These are phyloP conservation scores for Egretta garzetta DNA, from an alignment of 2,113 vertebrate species.

Conservation along the genomic window DNA sequence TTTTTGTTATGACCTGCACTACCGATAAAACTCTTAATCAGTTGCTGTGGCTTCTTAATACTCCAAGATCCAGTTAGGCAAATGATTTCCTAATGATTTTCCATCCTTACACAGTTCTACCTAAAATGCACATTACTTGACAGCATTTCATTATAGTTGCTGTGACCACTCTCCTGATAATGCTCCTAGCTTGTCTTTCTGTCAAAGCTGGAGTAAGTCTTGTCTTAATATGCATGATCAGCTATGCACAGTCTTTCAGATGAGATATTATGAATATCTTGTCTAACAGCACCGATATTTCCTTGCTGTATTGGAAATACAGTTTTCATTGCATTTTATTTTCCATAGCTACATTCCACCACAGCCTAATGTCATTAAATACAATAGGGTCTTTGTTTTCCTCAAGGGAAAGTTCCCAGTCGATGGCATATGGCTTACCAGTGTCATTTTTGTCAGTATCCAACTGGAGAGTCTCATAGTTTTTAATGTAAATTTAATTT, in stretches of 20 bases:
- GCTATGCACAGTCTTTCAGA: neutral
- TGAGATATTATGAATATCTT: neutral
- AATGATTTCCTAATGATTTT: neutral
- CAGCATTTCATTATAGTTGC: neutral
- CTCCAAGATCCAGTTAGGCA: neutral
- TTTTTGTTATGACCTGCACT: neutral
- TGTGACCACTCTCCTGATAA: neutral
- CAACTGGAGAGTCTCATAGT: neutral
- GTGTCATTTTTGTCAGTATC: neutral
- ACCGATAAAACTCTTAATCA: neutral
- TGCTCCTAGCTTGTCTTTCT: neutral
- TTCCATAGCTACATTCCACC: neutral
- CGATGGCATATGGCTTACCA: neutral
- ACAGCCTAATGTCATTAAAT: neutral
- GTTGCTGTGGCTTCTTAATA: neutral
- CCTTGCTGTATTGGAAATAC: neutral
- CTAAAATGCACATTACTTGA: neutral
- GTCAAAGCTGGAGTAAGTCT: neutral
- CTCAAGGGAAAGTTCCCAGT: neutral
- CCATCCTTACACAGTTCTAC: neutral
- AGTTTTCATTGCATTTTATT: neutral
- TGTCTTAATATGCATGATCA: neutral
- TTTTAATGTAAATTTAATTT: neutral
- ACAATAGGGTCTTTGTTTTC: neutral
- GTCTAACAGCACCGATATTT: neutral